Percentiles rank a stretch among this genome's conserved stretches.
Conservation (phyloP, 2,888 invertebrate species). For the Chrysolina oricalcia region DNA sequence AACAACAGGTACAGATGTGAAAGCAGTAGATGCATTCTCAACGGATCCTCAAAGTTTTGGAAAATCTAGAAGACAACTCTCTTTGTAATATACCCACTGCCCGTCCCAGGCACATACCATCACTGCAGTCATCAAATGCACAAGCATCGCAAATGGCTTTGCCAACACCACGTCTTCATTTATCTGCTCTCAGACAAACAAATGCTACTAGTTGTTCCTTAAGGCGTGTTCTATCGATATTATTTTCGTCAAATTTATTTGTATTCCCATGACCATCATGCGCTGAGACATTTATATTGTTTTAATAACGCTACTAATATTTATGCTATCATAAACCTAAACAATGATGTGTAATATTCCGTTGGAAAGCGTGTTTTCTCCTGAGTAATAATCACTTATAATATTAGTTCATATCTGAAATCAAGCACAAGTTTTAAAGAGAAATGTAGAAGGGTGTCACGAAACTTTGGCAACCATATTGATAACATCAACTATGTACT, state of each 20-base stretch:
- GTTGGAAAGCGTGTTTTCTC: neutral
- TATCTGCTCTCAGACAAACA: constrained; percentile 17
- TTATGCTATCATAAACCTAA: neutral
- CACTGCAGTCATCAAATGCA: constrained; percentile 11
- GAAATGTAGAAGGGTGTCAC: too few relatives aligned
- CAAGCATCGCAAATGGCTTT: neutral
- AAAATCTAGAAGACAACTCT: neutral
- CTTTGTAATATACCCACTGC: neutral
- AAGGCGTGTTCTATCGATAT: constrained; percentile 3
- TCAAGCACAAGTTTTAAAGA: neutral
- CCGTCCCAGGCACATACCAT: neutral
- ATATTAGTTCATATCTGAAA: neutral
- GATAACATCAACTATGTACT: neutral
- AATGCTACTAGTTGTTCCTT: constrained; percentile 19
- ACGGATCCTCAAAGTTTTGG: neutral
- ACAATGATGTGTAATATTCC: neutral
- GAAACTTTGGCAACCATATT: neutral
- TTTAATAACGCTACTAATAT: neutral
- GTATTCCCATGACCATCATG: constrained; percentile 1
- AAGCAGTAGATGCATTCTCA: neutral
- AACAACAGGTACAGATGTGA: neutral
- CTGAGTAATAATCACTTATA: neutral
- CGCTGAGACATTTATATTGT: neutral
- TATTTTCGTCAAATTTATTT: constrained; percentile 13
- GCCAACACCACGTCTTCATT: constrained; percentile 13